A percentile compares a stretch with the other conserved stretches of the same genome.
Evolutionary conservation across 2,113 vertebrate genomes (phyloP).

Genomic region (Candoia aspera): DNA sequence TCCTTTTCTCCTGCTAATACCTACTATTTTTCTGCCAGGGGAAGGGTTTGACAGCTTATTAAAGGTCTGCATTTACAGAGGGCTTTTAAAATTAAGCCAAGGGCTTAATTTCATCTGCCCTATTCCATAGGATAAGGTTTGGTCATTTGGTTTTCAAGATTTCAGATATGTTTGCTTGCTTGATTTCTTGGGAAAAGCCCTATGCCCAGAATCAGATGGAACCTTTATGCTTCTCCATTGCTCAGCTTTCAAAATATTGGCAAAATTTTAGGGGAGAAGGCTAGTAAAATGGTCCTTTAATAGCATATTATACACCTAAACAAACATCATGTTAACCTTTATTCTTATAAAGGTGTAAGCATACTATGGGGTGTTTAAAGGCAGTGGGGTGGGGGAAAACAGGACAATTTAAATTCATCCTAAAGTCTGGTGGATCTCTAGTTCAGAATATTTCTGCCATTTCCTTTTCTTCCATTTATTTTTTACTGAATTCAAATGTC

Average conservation of each 20-base stretch:
- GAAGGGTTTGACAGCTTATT: not conserved
- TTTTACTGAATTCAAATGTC: not conserved
- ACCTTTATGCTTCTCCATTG: not conserved
- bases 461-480: not conserved
- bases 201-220: not conserved
- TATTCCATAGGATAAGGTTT: not conserved
- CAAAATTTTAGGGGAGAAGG: not conserved
- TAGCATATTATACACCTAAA: not conserved
- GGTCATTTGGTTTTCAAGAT: not conserved
- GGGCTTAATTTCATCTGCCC: not conserved
- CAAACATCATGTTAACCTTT: not conserved
- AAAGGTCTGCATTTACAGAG: not conserved
- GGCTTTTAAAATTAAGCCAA: not conserved
- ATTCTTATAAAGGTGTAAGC: not conserved
- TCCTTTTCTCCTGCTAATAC: not conserved
- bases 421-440: not conserved
- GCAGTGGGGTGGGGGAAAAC: not conserved
- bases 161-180: not conserved
- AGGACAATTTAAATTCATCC: not conserved
- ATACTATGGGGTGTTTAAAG: not conserved
- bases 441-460: not conserved
- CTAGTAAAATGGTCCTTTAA: not conserved
- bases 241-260: not conserved
- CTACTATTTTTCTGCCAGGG: not conserved
- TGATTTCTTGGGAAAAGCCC: not conserved